A percentile compares a stretch with the other conserved stretches of the same genome.
phyloP scores from a whole-genome alignment of 2,888 invertebrate genomes.

The Parochlus steinenii region DNA sequence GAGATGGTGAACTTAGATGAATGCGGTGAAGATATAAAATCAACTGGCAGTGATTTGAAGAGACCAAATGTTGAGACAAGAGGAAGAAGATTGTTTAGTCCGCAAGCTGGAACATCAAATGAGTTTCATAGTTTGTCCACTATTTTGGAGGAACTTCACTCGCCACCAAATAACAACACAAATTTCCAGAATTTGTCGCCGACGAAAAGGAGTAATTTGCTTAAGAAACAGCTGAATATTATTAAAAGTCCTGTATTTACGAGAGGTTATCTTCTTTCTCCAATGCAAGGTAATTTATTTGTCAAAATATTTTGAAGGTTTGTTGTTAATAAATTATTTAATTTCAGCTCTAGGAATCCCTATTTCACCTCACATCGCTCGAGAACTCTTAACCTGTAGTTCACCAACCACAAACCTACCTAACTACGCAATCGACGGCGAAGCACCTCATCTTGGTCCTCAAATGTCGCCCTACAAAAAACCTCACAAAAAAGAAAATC shows the following conservation, averaged over 20 bases:
- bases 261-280: slow-evolving; percentile 1
- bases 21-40: slow-evolving; percentile 20
- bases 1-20: slow-evolving; percentile 24
- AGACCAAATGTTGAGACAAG: slow-evolving; percentile 28
- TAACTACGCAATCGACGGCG: slow-evolving; percentile 57
- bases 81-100: slow-evolving; percentile 34
- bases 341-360: too few species aligned
- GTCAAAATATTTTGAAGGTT: not conserved
- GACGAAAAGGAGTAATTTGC: slow-evolving; percentile 1
- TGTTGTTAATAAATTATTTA: too few species aligned
- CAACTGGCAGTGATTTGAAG: slow-evolving; percentile 23
- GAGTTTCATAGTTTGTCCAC: slow-evolving; percentile 16
- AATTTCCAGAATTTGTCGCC: slow-evolving; percentile 11
- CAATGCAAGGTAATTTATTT: not conserved
- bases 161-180: slow-evolving; percentile 4
- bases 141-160: slow-evolving; percentile 20
- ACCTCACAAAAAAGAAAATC: slow-evolving; percentile 36
- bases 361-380: not conserved
- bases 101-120: slow-evolving; percentile 17
- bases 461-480: slow-evolving; percentile 51
- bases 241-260: slow-evolving; percentile 5
- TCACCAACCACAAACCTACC: slow-evolving; percentile 58
- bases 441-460: slow-evolving; percentile 51
- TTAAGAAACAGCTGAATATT: slow-evolving; percentile 6
- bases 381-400: not conserved